Conservation (phyloP, 2,888 invertebrate species). For the Tetragonula carbonaria region DNA sequence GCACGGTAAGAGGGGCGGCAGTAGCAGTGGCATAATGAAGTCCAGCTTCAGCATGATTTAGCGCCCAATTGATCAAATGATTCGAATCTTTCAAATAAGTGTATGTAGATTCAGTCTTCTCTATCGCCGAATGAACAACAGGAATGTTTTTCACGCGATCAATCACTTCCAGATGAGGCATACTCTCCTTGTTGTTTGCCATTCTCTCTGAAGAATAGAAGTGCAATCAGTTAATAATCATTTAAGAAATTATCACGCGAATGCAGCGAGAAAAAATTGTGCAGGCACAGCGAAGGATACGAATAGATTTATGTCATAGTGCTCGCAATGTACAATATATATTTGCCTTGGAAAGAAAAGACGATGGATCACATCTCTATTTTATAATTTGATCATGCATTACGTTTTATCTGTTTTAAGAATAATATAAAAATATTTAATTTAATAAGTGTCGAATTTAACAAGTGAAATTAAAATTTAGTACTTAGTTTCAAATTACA, state of each 20-base stretch:
- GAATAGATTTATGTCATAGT: background rate
- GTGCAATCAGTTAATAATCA: background rate
- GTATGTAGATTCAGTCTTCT: slow-evolving; percentile 81
- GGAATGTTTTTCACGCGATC: slow-evolving; percentile 81
- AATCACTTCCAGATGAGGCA: slow-evolving; percentile 79
- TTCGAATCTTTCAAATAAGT: slow-evolving; percentile 84
- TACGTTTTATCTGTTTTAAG: background rate
- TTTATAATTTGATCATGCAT: background rate
- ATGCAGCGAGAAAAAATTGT: too few relatives aligned
- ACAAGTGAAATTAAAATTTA: background rate
- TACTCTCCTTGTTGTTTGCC: slow-evolving; percentile 53
- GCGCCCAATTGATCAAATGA: slow-evolving; percentile 85
- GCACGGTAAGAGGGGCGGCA: slow-evolving; percentile 85
- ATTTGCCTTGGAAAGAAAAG: background rate
- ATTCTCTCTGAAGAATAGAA: slow-evolving; percentile 61
- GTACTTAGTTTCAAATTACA: background rate
- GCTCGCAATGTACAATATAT: background rate
- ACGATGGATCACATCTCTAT: background rate
- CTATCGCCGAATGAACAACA: slow-evolving; percentile 80
- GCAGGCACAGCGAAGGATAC: background rate
- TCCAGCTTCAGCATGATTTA: slow-evolving; percentile 86
- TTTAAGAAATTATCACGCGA: background rate
- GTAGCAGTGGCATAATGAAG: slow-evolving; percentile 85
- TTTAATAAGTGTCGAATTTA: background rate
- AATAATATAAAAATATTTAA: background rate